A percentile compares a stretch with the other conserved stretches of the same genome.
These are phyloP conservation scores for Liolophura sinensis DNA, from an alignment of 1,140 invertebrate species.

Conservation along the genomic window DNA sequence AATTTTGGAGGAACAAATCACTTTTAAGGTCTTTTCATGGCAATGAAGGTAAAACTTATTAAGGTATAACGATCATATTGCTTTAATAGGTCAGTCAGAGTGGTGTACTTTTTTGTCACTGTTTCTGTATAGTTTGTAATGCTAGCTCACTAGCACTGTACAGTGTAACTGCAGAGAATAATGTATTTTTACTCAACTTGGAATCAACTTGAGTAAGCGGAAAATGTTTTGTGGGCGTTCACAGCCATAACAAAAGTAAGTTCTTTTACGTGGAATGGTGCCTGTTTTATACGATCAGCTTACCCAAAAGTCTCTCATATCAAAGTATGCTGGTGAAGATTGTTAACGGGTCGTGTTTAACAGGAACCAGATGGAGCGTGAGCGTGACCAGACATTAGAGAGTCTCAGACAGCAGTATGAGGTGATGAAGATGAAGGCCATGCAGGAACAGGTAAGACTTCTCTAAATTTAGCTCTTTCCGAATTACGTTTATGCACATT, in stretches of 20 bases:
- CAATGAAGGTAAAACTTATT: not conserved
- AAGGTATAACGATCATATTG: not conserved
- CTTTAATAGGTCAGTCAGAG: not conserved
- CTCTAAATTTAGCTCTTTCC: too few species aligned
- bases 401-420: conserved; percentile 38
- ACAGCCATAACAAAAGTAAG: too few species aligned
- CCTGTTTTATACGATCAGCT: too few species aligned
- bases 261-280: too few species aligned
- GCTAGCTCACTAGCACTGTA: too few species aligned
- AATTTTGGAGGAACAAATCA: too few species aligned
- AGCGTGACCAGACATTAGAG: conserved; percentile 44
- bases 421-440: conserved; percentile 27
- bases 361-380: conserved; percentile 44
- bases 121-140: not conserved
- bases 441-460: conserved; percentile 39
- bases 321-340: too few species aligned
- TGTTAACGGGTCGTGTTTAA: conserved; percentile 3
- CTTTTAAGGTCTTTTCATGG: not conserved
- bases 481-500: too few species aligned
- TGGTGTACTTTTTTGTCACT: not conserved
- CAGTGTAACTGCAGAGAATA: too few species aligned
- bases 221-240: too few species aligned
- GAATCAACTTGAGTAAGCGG: too few species aligned
- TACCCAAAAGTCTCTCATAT: not conserved
- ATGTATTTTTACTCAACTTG: too few species aligned